These are phyloP conservation scores for Pygoscelis antarcticus DNA, from an alignment of 2,113 vertebrate genomes.

Conservation along the genomic window DNA sequence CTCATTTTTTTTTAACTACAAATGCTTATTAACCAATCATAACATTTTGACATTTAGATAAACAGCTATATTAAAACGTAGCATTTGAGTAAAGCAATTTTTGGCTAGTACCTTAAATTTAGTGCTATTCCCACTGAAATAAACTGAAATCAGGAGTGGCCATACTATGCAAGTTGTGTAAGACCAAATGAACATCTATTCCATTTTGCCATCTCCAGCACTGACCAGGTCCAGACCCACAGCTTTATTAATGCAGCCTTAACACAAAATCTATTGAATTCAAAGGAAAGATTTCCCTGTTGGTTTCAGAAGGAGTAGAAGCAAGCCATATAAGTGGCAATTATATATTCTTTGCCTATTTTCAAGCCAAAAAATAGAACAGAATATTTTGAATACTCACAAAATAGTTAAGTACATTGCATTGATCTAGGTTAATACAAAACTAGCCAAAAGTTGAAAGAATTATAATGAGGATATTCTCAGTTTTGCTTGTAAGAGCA, in stretches of 20 bases:
- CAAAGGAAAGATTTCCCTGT: not conserved
- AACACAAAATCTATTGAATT: not conserved
- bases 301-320: not conserved
- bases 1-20: not conserved
- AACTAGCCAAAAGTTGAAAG: not conserved
- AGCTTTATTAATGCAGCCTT: not conserved
- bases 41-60: not conserved
- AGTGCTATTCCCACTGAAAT: not conserved
- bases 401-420: not conserved
- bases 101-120: not conserved
- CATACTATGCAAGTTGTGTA: not conserved
- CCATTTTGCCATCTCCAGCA: not conserved
- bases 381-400: not conserved
- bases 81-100: not conserved
- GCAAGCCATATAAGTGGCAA: not conserved
- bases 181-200: not conserved
- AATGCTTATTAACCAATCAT: not conserved
- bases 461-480: not conserved
- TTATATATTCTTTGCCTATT: not conserved
- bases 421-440: not conserved
- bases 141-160: not conserved
- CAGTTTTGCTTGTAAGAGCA: not conserved
- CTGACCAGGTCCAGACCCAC: not conserved
- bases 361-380: not conserved
- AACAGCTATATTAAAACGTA: not conserved